Conservation (phyloP, 1,140 invertebrate genomes). For the Macrosteles quadrilineatus region DNA sequence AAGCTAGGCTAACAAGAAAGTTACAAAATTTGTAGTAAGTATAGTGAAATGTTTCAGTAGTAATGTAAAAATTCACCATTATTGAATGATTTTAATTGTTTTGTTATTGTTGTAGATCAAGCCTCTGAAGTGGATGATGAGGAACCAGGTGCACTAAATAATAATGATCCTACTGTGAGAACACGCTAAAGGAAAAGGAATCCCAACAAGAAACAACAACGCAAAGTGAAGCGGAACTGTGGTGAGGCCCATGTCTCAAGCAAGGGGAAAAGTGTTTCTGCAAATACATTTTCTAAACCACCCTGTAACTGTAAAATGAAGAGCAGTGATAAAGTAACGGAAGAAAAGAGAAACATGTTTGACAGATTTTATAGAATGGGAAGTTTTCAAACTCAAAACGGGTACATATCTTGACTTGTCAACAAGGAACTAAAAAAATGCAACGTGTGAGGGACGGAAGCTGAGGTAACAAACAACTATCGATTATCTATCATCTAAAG, state of each 20-base stretch:
- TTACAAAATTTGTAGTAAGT: too few species aligned
- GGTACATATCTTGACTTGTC: background rate
- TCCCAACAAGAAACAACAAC: background rate
- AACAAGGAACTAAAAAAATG: background rate
- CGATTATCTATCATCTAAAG: background rate
- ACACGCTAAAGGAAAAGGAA: background rate
- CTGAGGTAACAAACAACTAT: background rate
- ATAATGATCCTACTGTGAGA: background rate
- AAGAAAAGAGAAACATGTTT: background rate
- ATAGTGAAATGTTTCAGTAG: too few species aligned
- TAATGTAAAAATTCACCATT: too few species aligned
- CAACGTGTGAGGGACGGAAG: background rate
- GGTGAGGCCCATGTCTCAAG: background rate
- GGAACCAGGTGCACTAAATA: background rate
- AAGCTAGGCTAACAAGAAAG: too few species aligned
- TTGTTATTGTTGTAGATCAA: too few species aligned
- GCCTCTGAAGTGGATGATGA: background rate
- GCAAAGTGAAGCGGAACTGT: background rate
- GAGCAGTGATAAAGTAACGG: background rate
- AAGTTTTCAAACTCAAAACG: background rate
- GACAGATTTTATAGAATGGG: background rate
- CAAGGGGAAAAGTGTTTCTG: background rate
- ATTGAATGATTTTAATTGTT: too few species aligned
- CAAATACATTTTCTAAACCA: background rate
- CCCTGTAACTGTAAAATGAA: background rate